A percentile compares a stretch with the other conserved stretches of the same genome.
phyloP scores from a whole-genome alignment of 2,113 vertebrate species.

The Turdus rufiventris region DNA sequence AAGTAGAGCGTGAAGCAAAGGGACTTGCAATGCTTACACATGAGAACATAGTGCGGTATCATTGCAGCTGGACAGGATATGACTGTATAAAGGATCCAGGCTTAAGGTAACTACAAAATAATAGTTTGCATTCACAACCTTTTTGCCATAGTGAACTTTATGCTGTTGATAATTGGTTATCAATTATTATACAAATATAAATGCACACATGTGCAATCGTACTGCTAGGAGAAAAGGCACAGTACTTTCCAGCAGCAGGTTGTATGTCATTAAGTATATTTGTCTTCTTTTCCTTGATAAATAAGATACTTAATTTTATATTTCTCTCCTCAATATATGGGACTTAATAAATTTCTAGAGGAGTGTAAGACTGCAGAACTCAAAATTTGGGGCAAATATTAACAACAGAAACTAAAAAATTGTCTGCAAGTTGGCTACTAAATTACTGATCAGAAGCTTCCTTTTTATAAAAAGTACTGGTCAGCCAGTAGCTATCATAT shows the following conservation, averaged over 20 bases:
- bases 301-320: neutral
- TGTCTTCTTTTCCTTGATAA: neutral
- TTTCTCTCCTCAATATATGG: neutral
- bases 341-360: neutral
- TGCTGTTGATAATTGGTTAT: neutral
- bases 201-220: neutral
- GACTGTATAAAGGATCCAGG: neutral
- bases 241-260: neutral
- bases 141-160: neutral
- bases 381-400: neutral
- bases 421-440: neutral
- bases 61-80: neutral
- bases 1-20: slow-evolving; percentile 54
- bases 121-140: neutral
- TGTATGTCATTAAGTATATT: neutral
- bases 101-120: slow-evolving; percentile 49
- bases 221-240: neutral
- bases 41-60: slow-evolving; percentile 66
- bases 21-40: slow-evolving; percentile 48
- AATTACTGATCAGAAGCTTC: neutral
- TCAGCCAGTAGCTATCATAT: neutral
- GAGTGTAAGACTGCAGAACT: neutral
- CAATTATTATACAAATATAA: neutral
- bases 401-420: neutral
- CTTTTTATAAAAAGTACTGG: neutral